Evolutionary conservation across 2,888 invertebrate species (phyloP).

Genomic region (Petrolisthes manimaculis): DNA sequence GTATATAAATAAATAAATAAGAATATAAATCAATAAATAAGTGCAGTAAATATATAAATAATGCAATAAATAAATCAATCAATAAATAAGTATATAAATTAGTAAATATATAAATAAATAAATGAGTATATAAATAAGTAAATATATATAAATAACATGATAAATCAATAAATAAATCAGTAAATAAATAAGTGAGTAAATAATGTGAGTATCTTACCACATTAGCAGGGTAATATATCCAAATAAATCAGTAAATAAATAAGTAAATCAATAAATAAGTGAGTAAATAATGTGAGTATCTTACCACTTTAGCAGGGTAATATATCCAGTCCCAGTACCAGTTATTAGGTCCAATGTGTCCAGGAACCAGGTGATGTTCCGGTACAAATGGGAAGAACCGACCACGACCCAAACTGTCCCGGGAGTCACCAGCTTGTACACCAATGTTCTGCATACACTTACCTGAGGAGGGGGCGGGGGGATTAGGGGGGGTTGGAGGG

Average conservation of each 20-base stretch:
- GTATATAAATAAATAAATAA: no score
- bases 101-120: not conserved
- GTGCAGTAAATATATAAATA: not conserved
- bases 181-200: no score
- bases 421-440: constrained; percentile 88
- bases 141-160: no score
- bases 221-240: no score
- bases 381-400: constrained; percentile 96
- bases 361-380: constrained; percentile 91
- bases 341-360: constrained; percentile 76
- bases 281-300: not conserved
- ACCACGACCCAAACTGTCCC: constrained; percentile 86
- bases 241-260: no score
- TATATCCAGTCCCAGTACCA: constrained; percentile 97
- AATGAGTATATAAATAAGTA: not conserved
- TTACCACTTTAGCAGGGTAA: constrained; percentile 91
- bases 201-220: no score
- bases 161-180: no score
- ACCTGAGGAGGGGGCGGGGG: constrained; percentile 75
- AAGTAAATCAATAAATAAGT: constrained; percentile 4
- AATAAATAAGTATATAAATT: not conserved
- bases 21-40: no score
- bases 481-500: no score
- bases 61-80: not conserved
- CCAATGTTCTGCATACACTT: constrained; percentile 87